Conservation (phyloP, 1,140 invertebrate genomes). For the Drosophila watanabei region DNA sequence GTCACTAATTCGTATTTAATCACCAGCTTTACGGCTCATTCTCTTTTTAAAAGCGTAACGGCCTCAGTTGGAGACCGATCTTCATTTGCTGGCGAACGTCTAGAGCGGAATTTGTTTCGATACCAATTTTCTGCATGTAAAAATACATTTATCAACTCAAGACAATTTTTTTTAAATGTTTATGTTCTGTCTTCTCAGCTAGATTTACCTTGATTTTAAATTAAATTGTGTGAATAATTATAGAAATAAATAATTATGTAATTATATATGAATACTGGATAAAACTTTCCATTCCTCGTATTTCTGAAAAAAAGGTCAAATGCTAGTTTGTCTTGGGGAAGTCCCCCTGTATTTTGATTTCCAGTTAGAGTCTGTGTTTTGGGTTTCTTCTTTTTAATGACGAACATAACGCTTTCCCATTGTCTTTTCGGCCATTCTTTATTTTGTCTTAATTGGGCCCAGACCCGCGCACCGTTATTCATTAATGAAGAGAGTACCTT, state of each 20-base stretch:
- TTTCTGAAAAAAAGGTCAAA: background rate
- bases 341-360: constrained; percentile 14
- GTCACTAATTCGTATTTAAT: constrained; percentile 65
- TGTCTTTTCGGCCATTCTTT: constrained; percentile 48
- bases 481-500: constrained; percentile 60
- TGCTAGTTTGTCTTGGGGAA: background rate
- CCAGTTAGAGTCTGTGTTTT: constrained; percentile 24
- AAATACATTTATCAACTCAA: background rate
- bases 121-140: background rate
- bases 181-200: background rate
- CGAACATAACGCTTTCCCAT: constrained; percentile 42
- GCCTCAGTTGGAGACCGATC: constrained; percentile 22
- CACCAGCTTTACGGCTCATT: constrained; percentile 48
- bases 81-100: constrained; percentile 8
- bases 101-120: background rate
- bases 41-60: constrained; percentile 56
- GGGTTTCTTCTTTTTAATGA: constrained; percentile 65
- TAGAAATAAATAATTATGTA: background rate
- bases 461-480: constrained; percentile 61
- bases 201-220: background rate
- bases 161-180: background rate
- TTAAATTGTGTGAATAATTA: background rate
- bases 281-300: constrained; percentile 6
- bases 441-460: constrained; percentile 68
- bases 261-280: background rate